Percentiles rank a stretch among this genome's conserved stretches.
Evolutionary conservation across 1,140 invertebrate genomes (phyloP).

Genomic region (Drosophila pseudoobscura): DNA sequence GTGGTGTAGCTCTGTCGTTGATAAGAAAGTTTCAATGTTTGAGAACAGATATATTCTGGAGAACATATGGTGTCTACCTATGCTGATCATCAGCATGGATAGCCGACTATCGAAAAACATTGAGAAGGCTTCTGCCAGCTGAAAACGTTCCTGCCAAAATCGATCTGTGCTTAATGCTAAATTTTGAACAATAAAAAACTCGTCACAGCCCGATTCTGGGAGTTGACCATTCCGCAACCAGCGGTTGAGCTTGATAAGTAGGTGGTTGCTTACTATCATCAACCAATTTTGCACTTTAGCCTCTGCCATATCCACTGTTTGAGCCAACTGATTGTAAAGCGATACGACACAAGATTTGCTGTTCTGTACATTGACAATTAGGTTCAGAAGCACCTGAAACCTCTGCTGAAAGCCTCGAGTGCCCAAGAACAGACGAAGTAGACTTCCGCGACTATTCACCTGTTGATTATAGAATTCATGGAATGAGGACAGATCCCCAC

Average conservation of each 20-base stretch:
- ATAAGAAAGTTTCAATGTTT: neutral
- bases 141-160: conserved; percentile 38
- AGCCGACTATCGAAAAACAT: conserved; percentile 11
- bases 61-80: conserved; percentile 24
- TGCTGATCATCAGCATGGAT: conserved; percentile 7
- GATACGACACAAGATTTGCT: conserved; percentile 5
- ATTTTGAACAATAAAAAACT: conserved; percentile 32
- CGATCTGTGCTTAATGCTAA: neutral
- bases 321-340: conserved; percentile 21
- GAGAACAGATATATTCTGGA: conserved; percentile 11
- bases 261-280: neutral
- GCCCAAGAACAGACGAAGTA: conserved; percentile 15
- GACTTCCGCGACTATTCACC: neutral
- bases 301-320: conserved; percentile 2
- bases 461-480: conserved; percentile 11
- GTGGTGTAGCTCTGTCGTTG: neutral
- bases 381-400: conserved; percentile 32
- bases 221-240: conserved; percentile 37
- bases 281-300: conserved; percentile 37
- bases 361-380: conserved; percentile 1
- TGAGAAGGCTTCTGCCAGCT: conserved; percentile 13
- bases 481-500: conserved; percentile 16
- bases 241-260: conserved; percentile 8
- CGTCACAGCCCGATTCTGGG: neutral
- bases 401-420: conserved; percentile 5